Percentiles rank a stretch among this genome's conserved stretches.
These are phyloP conservation scores for Epizoanthus fatuus DNA, from an alignment of 92 coral and sea anemone species.

Conservation along the genomic window DNA sequence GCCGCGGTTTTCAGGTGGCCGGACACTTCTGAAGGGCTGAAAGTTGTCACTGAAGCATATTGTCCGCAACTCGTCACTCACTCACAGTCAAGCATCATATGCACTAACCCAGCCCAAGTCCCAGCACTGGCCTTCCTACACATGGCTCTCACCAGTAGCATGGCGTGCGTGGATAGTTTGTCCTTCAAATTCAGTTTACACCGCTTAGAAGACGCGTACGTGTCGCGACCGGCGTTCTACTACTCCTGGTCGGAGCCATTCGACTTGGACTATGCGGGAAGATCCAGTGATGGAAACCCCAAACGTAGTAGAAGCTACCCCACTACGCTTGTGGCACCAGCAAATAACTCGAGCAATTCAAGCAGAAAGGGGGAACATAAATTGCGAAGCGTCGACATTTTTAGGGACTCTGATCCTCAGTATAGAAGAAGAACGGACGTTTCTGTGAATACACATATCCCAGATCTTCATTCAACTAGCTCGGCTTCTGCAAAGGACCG, in stretches of 20 bases:
- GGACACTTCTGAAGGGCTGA: conserved; percentile 36
- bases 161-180: conserved; percentile 83
- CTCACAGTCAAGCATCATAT: conserved; percentile 10
- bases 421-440: conserved; percentile 34
- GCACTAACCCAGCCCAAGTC: not conserved
- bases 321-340: conserved; percentile 32
- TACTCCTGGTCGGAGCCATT: conserved; percentile 94
- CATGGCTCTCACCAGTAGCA: conserved; percentile 86
- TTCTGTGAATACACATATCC: conserved; percentile 12
- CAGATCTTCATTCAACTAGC: conserved; percentile 59
- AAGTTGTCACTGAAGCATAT: conserved; percentile 38
- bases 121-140: not conserved
- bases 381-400: conserved; percentile 25
- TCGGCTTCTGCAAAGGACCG: conserved; percentile 70
- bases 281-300: conserved; percentile 65
- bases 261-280: conserved; percentile 89
- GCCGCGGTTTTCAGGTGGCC: conserved; percentile 92
- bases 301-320: conserved; percentile 86
- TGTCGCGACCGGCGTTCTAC: conserved; percentile 72
- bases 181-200: conserved; percentile 79
- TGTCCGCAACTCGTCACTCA: conserved; percentile 11
- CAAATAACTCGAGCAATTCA: conserved; percentile 9
- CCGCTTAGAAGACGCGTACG: conserved; percentile 79
- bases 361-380: conserved; percentile 16
- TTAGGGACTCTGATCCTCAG: conserved; percentile 26